A percentile compares a stretch with the other conserved stretches of the same genome.
Conservation (phyloP, 2,797 vertebrate species). For the Hypotaenidia philippensis region DNA sequence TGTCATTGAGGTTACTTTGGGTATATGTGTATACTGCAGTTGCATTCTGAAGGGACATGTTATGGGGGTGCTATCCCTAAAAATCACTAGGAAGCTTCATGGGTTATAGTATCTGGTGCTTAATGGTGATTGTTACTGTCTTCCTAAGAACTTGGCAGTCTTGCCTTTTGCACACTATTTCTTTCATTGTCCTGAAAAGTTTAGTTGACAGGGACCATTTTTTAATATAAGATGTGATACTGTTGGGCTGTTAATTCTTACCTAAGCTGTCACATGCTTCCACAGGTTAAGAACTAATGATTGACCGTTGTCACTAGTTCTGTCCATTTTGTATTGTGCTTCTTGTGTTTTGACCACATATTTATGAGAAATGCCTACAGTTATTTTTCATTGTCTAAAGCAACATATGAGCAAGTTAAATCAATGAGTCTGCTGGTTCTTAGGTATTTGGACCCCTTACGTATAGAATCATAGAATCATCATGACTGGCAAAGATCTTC, state of each 20-base stretch:
- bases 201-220: neutral
- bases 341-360: neutral
- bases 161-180: fast-evolving
- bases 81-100: neutral
- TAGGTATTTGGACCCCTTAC: neutral
- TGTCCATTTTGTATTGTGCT: neutral
- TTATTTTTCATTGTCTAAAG: neutral
- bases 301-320: neutral
- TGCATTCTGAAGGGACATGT: neutral
- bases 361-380: neutral
- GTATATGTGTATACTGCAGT: neutral
- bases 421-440: neutral
- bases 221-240: neutral
- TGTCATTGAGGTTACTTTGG: neutral
- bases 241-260: neutral
- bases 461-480: too few species aligned
- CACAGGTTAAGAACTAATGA: neutral
- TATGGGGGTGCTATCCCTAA: neutral
- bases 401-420: neutral
- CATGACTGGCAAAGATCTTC: too few species aligned
- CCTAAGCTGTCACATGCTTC: neutral
- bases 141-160: neutral
- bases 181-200: neutral
- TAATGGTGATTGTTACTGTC: neutral
- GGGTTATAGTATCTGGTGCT: neutral